Evolutionary conservation across 2,888 invertebrate genomes (phyloP).

Genomic region (Spodoptera exigua): DNA sequence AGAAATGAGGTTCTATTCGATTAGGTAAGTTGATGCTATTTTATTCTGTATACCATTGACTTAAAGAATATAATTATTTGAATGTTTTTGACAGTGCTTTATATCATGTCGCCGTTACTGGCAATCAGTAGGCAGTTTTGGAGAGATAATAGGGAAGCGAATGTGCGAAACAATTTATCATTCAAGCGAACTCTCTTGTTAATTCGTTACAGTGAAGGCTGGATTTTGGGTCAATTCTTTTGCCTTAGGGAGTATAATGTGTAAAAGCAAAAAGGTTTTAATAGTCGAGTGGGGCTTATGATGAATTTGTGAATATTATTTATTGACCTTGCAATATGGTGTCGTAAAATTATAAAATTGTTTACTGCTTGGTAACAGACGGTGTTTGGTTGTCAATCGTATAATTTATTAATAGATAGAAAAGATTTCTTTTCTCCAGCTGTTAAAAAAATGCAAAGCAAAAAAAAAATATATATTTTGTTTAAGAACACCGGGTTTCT

Average conservation of each 20-base stretch:
- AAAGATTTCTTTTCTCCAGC: too few species aligned
- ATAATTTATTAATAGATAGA: conserved; percentile 14
- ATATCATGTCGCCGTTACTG: conserved; percentile 30
- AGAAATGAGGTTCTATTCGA: conserved; percentile 9
- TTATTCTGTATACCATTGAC: conserved; percentile 6
- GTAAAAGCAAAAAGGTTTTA: conserved; percentile 67
- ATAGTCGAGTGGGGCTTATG: conserved; percentile 58
- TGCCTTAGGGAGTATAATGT: conserved; percentile 65
- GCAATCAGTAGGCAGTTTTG: conserved; percentile 44
- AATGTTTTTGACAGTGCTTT: conserved; percentile 15
- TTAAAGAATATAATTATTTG: conserved; percentile 35
- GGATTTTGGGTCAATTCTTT: conserved; percentile 73
- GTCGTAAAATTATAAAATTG: conserved; percentile 39
- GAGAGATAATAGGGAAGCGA: conserved; percentile 66
- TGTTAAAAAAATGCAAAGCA: too few species aligned
- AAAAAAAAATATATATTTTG: too few species aligned
- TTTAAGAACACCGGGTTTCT: too few species aligned
- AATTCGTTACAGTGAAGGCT: conserved; percentile 79
- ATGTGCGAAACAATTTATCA: conserved; percentile 79
- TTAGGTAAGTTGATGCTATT: conserved; percentile 24
- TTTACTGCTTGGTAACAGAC: conserved; percentile 41
- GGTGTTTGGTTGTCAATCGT: conserved; percentile 18
- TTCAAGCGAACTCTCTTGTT: conserved; percentile 80
- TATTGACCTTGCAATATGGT: conserved; percentile 59
- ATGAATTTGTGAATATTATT: conserved; percentile 61